Evolutionary conservation across 2,797 vertebrate genomes (phyloP).

Genomic region (Hemibagrus guttatus): DNA sequence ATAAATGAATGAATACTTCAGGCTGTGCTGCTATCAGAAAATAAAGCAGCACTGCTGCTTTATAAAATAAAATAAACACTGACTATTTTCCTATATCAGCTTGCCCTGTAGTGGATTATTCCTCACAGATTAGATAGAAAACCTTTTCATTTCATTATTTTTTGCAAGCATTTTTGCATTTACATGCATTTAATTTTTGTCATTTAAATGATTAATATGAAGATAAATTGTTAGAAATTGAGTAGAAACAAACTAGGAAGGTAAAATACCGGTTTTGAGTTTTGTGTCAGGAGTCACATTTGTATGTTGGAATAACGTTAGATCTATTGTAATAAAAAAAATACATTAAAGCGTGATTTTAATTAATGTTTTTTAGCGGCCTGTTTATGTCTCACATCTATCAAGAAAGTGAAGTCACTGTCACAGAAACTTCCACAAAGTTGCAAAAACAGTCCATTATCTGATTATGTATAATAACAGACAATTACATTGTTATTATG

Average conservation of each 20-base stretch:
- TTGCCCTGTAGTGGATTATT: neutral
- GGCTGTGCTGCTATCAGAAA: neutral
- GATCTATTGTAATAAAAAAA: neutral
- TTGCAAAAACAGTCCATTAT: neutral
- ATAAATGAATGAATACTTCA: too few relatives aligned
- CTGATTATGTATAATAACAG: constrained; percentile 15
- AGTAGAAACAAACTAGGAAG: neutral
- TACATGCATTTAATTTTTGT: neutral
- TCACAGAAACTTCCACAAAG: neutral
- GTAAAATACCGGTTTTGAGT: neutral
- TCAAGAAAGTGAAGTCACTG: neutral
- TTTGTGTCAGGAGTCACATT: neutral
- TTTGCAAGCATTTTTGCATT: neutral
- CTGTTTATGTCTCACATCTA: neutral
- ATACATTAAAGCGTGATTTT: neutral
- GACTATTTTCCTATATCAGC: neutral
- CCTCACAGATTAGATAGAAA: neutral
- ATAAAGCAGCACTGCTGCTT: too few relatives aligned
- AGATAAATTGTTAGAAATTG: neutral
- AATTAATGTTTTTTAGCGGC: neutral
- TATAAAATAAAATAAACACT: too few relatives aligned
- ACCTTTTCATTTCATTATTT: neutral
- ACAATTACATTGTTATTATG: neutral
- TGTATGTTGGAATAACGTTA: neutral
- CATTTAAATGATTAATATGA: neutral